phyloP scores from a whole-genome alignment of 2,797 vertebrate species.

The Eulemur rubriventer region DNA sequence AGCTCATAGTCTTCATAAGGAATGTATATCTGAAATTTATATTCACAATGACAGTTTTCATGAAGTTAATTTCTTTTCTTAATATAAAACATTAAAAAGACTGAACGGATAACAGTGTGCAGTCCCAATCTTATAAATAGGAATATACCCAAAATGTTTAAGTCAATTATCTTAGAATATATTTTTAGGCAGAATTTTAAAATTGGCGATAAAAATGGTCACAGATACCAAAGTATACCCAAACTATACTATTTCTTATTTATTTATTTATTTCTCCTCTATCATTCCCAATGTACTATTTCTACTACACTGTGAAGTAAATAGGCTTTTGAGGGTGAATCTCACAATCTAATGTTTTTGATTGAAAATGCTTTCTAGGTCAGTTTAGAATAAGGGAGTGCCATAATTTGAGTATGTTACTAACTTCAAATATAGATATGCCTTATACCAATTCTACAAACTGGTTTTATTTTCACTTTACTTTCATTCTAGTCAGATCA shows the following conservation, averaged over 20 bases:
- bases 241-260: slow-evolving; percentile 9
- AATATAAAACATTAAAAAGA: slow-evolving; percentile 38
- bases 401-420: not conserved
- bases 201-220: not conserved
- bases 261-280: not conserved
- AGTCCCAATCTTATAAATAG: not conserved
- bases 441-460: not conserved
- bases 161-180: slow-evolving; percentile 12
- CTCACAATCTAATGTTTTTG: slow-evolving; percentile 26
- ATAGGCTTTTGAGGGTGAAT: not conserved
- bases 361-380: slow-evolving; percentile 12
- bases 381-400: slow-evolving; percentile 1
- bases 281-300: not conserved
- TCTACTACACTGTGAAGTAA: slow-evolving; percentile 27
- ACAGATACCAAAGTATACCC: slow-evolving; percentile 43
- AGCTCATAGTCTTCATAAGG: not conserved
- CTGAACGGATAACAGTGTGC: not conserved
- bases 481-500: not conserved
- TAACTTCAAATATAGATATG: slow-evolving; percentile 11
- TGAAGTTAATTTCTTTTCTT: not conserved
- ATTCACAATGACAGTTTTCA: slow-evolving; percentile 30
- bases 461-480: slow-evolving; percentile 7
- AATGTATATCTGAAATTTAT: slow-evolving; percentile 48
- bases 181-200: slow-evolving; percentile 48
- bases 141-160: not conserved